Conservation (phyloP, 2,888 invertebrate genomes). For the Lasioglossum leucozonium region DNA sequence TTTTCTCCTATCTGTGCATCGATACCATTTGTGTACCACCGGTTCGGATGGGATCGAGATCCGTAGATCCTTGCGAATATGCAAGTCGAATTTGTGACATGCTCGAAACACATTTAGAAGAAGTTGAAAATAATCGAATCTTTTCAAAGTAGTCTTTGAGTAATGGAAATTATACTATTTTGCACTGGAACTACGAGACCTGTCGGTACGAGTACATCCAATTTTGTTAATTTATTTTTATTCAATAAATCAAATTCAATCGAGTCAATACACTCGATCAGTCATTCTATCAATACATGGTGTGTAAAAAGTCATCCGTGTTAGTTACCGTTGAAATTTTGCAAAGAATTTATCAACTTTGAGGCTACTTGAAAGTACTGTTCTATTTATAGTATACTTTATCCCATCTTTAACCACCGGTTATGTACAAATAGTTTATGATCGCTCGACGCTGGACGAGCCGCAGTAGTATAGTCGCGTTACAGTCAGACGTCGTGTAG, state of each 20-base stretch:
- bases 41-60: background rate
- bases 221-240: background rate
- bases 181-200: too few species aligned
- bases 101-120: background rate
- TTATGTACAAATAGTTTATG: conserved; percentile 43
- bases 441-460: conserved; percentile 30
- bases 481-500: background rate
- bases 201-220: too few species aligned
- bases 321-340: too few species aligned
- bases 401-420: background rate
- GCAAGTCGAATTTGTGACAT: too few species aligned
- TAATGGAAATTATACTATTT: too few species aligned
- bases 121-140: background rate
- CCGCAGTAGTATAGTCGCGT: conserved; percentile 28
- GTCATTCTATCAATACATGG: too few species aligned
- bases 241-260: background rate
- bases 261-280: too few species aligned
- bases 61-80: background rate
- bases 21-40: conserved; percentile 41
- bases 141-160: too few species aligned
- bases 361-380: background rate
- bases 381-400: background rate
- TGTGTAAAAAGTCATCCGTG: too few species aligned
- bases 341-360: background rate
- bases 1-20: conserved; percentile 18